Base-by-base conservation (phyloP, 2,113 vertebrate genomes). In the Monopterus albus region DNA sequence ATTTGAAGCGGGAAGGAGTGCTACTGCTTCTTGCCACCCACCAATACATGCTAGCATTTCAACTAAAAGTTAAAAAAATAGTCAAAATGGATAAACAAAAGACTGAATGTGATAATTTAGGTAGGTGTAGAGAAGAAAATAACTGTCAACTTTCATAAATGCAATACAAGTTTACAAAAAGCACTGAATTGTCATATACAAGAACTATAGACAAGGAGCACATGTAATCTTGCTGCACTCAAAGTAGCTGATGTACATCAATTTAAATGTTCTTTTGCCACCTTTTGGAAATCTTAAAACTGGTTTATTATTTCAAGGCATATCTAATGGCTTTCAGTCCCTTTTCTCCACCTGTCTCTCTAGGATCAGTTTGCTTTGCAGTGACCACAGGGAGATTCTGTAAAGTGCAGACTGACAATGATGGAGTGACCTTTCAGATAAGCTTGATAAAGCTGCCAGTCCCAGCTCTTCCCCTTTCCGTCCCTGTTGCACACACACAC, bases 401-500 rank as follows among this genome's bases (percentile, higher is more conserved):
- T 40, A 64, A 75, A 75, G 77, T 56, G 33, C 63, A 49, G 60
- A 75, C 69, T 17, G 64, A 90, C 88, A 90, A 88, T 87, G 91
- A 92, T 69, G 62, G 89, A 92, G 82, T 75, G 84, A 92, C 92
- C 90, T 92, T 91, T 84, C 82, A 89, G 84, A 90, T 91, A 89
- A 73, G 58, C 72, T 47, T 73, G 88, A 90, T 87, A 82, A 78
- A 86, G 64, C 57, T 58, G 57, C 75, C 85, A 78, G 55, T 69
- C 72, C 57, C 26, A 9, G 76, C 73, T 66, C 57, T 39, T 55
- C 64, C 23, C 42, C 56, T 14, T 33, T 67, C 36, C 35, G 58
- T 40, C 38, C 18, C 7, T 36, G 20, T 58, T 21, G 72, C 50
- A 66, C 40, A 68, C 17, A 67, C 52, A 67, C 43, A 75, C 14